Evolutionary conservation across 2,797 vertebrate genomes (phyloP), one percentile per base, ranked within the genome.

Genomic region (Leucoraja ocellata): DNA sequence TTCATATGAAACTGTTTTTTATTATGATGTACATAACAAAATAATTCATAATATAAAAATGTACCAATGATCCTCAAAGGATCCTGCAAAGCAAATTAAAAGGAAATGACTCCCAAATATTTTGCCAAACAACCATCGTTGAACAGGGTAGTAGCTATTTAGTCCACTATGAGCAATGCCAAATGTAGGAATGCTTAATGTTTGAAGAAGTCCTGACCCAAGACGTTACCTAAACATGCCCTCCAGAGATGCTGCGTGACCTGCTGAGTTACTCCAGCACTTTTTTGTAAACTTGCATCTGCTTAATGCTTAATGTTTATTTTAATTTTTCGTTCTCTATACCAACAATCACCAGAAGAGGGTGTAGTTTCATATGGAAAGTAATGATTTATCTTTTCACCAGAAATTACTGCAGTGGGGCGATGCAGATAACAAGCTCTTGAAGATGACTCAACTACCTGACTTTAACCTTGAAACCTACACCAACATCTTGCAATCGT

Each of bases 381-480:
- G 65, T 90, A 81, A 83, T 21, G 83, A 23, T 94, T 84, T 1
- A 77, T 77, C 36, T 93, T 93, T 92, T 46, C 28, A 61, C 58
- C 94, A 99, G 98, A 97, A 94, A 81, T 95, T 94, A 83, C 81
- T 95, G 84, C 94, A 94, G 93, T 96, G 95, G 93, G 95, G 94
- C 84, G 96, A 91, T 91, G 90, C 68, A 73, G 90, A 91, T 91
- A 46, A 91, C 6, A 74, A 96, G 36, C 95, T 99, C 46, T 93
- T 96, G 8, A 95, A 95, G 93, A 96, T 96, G 91, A 96, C 98
- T 0, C 97, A 97, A 91, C 94, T 97, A 93, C 96, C 96, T 0
- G 96, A 97, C 1, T 99, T 96, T 14, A 97, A 98, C 94, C 94
- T 97, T 0, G 96, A 98, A 94, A 96, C 94, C 11, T 96, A 97